These are phyloP conservation scores for Tenthredo livida DNA, from an alignment of 2,888 invertebrate genomes.

Conservation along the genomic window DNA sequence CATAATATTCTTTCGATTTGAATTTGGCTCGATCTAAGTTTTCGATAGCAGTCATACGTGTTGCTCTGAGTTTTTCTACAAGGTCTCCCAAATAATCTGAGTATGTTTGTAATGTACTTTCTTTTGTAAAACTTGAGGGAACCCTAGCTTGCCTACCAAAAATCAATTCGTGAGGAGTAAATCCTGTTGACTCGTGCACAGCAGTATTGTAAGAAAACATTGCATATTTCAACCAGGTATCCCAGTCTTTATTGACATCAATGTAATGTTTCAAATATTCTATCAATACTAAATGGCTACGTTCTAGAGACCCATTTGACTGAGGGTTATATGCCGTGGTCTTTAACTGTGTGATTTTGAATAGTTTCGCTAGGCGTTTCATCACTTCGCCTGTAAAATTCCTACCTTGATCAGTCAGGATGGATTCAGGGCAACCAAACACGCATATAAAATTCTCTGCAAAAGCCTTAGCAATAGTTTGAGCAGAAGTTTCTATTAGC, in stretches of 20 bases:
- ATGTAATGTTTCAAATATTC: constrained; percentile 39
- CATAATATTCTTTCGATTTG: constrained; percentile 4
- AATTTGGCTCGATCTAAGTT: constrained; percentile 2
- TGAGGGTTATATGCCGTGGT: constrained; percentile 52
- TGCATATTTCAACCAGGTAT: constrained; percentile 18
- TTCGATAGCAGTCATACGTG: neutral
- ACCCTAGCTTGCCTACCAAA: neutral
- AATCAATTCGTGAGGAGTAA: neutral
- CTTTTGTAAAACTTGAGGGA: neutral
- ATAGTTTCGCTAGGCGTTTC: neutral
- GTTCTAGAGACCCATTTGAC: constrained; percentile 50
- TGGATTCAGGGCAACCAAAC: too few species aligned
- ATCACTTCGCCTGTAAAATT: too few species aligned
- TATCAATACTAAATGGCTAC: constrained; percentile 8
- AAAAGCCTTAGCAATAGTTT: too few species aligned
- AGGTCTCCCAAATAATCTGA: neutral
- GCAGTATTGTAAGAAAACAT: constrained; percentile 46
- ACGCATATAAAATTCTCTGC: too few species aligned
- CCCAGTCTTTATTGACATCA: too few species aligned
- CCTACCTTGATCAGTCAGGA: too few species aligned
- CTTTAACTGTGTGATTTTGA: neutral
- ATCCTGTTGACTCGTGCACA: constrained; percentile 23
- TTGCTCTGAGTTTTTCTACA: neutral
- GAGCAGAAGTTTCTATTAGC: too few species aligned
- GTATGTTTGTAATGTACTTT: neutral